Evolutionary conservation across 2,797 vertebrate species (phyloP).

Genomic region (Hybognathus amarus): DNA sequence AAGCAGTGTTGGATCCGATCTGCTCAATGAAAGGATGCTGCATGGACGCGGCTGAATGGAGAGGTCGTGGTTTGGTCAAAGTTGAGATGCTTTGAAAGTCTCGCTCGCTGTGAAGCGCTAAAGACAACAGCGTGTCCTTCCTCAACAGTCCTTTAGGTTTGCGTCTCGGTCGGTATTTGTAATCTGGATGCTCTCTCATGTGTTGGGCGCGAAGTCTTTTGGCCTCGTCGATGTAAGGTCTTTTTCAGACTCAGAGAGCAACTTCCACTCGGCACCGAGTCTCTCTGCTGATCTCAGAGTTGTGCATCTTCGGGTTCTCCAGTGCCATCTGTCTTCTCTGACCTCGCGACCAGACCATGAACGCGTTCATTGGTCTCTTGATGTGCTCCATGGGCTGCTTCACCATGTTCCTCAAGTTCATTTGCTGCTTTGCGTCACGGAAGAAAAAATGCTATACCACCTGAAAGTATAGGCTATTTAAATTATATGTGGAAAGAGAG

Average conservation of each 20-base stretch:
- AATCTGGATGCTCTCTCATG: conserved; percentile 98
- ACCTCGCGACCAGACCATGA: conserved; percentile 98
- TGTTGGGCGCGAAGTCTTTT: conserved; percentile 94
- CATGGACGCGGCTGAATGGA: conserved; percentile 83
- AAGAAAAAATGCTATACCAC: neutral
- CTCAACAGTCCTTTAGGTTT: conserved; percentile 91
- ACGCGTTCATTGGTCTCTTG: conserved; percentile 97
- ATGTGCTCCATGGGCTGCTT: conserved; percentile 78
- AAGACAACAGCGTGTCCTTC: conserved; percentile 90
- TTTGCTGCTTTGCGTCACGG: conserved; percentile 25
- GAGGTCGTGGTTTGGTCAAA: conserved; percentile 86
- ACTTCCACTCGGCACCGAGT: conserved; percentile 95
- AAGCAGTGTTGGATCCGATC: conserved; percentile 87
- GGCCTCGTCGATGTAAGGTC: conserved; percentile 96
- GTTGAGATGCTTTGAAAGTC: conserved; percentile 89
- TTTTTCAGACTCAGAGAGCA: conserved; percentile 90
- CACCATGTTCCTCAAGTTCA: conserved; percentile 63
- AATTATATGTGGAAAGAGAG: conserved; percentile 2
- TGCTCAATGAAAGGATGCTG: conserved; percentile 89
- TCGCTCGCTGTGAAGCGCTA: conserved; percentile 89
- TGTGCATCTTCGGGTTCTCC: conserved; percentile 99
- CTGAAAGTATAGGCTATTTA: neutral
- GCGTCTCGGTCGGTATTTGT: conserved; percentile 95
- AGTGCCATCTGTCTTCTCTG: conserved; percentile 95
- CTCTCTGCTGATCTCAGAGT: conserved; percentile 98